Conservation (phyloP, 2,113 vertebrate genomes). For the Leptocoma aspasia region DNA sequence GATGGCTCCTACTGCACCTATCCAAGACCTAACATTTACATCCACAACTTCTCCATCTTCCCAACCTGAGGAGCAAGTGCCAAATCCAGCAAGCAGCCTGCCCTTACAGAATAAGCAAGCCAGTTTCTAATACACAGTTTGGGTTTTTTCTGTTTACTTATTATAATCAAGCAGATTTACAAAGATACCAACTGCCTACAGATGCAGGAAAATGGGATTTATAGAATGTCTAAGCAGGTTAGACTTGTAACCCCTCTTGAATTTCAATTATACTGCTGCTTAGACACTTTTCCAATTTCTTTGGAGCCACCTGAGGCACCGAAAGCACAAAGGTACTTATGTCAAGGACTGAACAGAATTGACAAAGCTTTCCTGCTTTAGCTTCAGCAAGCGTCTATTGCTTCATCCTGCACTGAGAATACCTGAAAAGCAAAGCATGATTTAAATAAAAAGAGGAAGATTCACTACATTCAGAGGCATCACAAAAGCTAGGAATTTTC, state of each 20-base stretch:
- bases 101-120: not conserved
- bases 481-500: not conserved
- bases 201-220: not conserved
- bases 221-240: not conserved
- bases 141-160: not conserved
- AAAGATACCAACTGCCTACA: not conserved
- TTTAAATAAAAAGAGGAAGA: not conserved
- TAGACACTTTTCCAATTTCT: not conserved
- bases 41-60: not conserved
- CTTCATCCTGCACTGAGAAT: not conserved
- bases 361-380: not conserved
- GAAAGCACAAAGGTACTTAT: not conserved
- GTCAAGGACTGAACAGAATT: not conserved
- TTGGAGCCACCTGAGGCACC: not conserved
- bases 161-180: not conserved
- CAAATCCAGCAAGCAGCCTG: not conserved
- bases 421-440: not conserved
- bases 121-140: not conserved
- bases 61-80: rapidly evolving
- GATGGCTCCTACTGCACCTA: not conserved
- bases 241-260: not conserved
- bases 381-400: not conserved
- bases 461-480: not conserved
- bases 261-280: slow-evolving; percentile 9
- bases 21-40: not conserved